phyloP scores from a whole-genome alignment of 2,888 invertebrate genomes.

The Drosophila silvestris region DNA sequence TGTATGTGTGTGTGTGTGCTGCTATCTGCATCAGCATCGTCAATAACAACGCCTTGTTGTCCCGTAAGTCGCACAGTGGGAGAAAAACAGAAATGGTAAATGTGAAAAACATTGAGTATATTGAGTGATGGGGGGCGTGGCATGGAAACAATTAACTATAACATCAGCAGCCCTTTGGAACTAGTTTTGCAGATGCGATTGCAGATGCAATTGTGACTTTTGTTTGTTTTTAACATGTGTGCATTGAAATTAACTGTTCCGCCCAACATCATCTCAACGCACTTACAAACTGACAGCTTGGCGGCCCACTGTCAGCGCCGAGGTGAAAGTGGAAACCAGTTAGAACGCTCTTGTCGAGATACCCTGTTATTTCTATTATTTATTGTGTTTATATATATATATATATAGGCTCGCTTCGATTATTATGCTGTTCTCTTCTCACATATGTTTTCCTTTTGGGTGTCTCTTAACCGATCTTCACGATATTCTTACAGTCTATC shows the following conservation, averaged over 20 bases:
- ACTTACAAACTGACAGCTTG: neutral
- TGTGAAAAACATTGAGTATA: neutral
- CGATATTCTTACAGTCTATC: neutral
- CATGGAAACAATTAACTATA: neutral
- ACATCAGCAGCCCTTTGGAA: neutral
- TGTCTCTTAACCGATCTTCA: neutral
- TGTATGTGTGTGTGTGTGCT: constrained; percentile 16
- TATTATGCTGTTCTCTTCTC: neutral
- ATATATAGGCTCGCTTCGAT: neutral
- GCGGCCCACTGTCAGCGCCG: neutral
- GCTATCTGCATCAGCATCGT: constrained; percentile 45
- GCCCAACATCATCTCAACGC: neutral
- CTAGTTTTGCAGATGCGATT: neutral
- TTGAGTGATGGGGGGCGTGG: neutral
- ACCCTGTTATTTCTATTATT: neutral
- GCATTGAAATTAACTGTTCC: neutral
- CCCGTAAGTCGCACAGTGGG: constrained; percentile 34
- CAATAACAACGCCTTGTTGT: constrained; percentile 17
- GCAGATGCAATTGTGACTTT: neutral
- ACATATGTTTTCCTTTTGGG: neutral
- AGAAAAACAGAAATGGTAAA: neutral
- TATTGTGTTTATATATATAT: neutral
- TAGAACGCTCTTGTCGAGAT: neutral
- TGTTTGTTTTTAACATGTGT: neutral
- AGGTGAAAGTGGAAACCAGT: constrained; percentile 24